Evolutionary conservation across 2,888 invertebrate genomes (phyloP), one percentile per base, ranked within the genome.

Genomic region (Strigamia transsilvanica): DNA sequence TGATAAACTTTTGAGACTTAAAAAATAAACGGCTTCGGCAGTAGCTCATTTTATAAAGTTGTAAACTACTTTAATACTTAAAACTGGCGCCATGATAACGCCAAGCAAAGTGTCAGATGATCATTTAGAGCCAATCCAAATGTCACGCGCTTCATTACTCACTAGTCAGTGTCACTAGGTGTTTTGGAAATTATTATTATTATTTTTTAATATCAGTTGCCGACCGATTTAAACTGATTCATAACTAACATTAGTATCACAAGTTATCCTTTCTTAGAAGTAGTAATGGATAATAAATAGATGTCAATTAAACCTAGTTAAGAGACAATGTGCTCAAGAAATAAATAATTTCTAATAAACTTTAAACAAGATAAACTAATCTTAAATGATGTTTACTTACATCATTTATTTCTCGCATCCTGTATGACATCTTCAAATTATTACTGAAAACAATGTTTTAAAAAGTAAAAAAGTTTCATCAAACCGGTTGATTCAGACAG

Each of bases 331-430:
- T 46, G 56, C 56, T 56, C 56, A 18, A 56, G 56, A 56, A 18
- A 56, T 56, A 56, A 56, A 56, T 56, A 21, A 56, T 56, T 56
- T 7, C 56, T 56, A 56, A 56, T 56, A 56, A 56, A 56, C 56
- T n/a, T 56, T 56, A 18, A 56, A 9, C n/a, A n/a, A 15, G 46
- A 46, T 38, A 38, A 38, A 38, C 38, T 38, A 38, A 38, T 38
- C 38, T 38, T 38, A 38, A 56, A 56, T 18, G n/a, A n/a, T 56
- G 18, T 56, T 18, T 56, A 18, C 18, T 56, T 56, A n/a, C 9
- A 56, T 56, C 18, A n/a, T 18, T 18, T 4, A 56, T 56, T n/a
- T 18, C 18, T 56, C n/a, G 56, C 56, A 56, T 56, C 56, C 56
- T 56, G 56, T 18, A 5, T 56, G 56, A 56, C 56, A 56, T 6